phyloP scores from a whole-genome alignment of 2,113 vertebrate genomes.

The Delphinus delphis region DNA sequence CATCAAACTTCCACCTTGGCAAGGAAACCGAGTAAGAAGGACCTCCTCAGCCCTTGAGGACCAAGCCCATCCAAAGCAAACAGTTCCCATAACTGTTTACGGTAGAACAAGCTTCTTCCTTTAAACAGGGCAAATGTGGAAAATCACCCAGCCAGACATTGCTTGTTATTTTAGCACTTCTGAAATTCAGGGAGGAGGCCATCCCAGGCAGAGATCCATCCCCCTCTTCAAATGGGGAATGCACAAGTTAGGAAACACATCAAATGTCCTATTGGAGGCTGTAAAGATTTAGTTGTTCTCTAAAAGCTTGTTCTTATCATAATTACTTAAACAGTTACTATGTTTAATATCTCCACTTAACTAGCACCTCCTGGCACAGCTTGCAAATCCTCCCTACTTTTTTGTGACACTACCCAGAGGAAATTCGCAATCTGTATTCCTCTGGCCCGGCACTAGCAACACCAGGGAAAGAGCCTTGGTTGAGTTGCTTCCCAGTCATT shows the following conservation, averaged over 20 bases:
- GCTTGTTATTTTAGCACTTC: constrained; percentile 72
- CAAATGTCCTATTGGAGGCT: not conserved
- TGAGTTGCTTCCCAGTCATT: not conserved
- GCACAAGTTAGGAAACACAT: constrained; percentile 37
- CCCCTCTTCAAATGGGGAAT: constrained; percentile 53
- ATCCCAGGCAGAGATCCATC: not conserved
- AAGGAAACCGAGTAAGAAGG: constrained; percentile 68
- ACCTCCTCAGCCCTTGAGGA: constrained; percentile 50
- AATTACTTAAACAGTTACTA: not conserved
- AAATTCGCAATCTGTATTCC: not conserved
- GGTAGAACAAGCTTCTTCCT: constrained; percentile 63
- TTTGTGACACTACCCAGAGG: not conserved
- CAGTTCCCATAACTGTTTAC: constrained; percentile 73
- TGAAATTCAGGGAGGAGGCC: constrained; percentile 23
- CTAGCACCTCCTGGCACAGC: not conserved
- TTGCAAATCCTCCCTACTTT: constrained; percentile 22
- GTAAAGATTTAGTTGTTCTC: not conserved
- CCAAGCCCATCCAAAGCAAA: constrained; percentile 78
- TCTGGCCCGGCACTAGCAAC: not conserved
- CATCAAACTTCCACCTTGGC: constrained; percentile 61
- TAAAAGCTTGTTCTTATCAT: not conserved
- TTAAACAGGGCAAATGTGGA: constrained; percentile 66
- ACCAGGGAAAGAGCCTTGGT: not conserved
- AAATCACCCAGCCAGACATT: constrained; percentile 73
- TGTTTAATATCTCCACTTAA: constrained; percentile 33